A percentile compares a stretch with the other conserved stretches of the same genome.
Evolutionary conservation across 2,797 vertebrate species (phyloP).

Genomic region (Eulemur coronatus): DNA sequence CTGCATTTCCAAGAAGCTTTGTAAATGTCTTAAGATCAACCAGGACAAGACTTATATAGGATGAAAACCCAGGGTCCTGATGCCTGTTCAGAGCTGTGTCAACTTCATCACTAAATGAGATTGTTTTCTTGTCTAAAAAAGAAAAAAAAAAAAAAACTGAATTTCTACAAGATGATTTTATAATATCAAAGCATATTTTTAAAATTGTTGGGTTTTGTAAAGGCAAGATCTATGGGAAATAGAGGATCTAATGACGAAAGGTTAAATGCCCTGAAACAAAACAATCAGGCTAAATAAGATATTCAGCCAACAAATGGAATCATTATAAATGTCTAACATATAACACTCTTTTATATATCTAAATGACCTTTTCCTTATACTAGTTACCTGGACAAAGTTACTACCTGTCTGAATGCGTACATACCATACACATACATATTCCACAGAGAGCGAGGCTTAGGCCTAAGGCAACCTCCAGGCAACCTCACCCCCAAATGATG

Average conservation of each 20-base stretch:
- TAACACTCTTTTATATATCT: neutral
- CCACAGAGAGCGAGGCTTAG: neutral
- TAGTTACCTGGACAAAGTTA: neutral
- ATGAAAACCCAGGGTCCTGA: neutral
- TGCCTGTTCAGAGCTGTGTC: neutral
- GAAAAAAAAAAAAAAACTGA: neutral
- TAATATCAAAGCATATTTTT: neutral
- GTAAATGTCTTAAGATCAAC: neutral
- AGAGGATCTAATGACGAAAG: neutral
- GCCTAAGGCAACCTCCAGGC: neutral
- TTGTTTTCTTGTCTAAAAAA: neutral
- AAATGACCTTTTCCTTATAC: neutral
- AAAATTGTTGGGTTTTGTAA: neutral
- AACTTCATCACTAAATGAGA: neutral
- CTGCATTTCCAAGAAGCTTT: neutral
- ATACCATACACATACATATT: neutral
- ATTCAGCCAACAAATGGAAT: slow-evolving; percentile 1
- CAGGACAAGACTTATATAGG: neutral
- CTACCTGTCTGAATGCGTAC: neutral
- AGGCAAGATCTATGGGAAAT: neutral
- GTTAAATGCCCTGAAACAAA: neutral
- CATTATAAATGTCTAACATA: neutral
- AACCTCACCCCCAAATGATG: neutral
- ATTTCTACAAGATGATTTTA: neutral
- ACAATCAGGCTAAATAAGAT: neutral